Evolutionary conservation across 2,888 invertebrate species (phyloP), one percentile per base, ranked within the genome.

Genomic region (Elmis aenea): DNA sequence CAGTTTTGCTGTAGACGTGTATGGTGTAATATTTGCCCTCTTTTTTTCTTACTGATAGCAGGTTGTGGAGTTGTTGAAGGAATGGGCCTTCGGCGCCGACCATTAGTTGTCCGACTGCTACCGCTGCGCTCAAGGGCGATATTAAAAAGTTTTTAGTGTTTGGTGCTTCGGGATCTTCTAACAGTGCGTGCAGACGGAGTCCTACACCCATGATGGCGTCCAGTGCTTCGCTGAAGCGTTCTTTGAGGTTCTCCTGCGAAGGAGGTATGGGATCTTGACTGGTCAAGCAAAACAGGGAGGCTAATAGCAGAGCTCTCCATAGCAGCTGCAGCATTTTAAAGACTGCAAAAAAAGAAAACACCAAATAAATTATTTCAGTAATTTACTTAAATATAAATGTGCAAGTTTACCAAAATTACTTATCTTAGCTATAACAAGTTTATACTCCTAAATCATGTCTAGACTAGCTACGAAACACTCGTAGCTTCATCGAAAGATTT

Each of bases 81-180:
- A 66, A 58, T 12, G 57, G 48, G 9, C 64, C 64, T 30, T 61
- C 55, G 2, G 68, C 58, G 0, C 67, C 69, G 10, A 69, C 40
- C 51, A 67, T 55, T 26, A 69, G 46, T 47, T 69, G 61, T 0
- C 59, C 64, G 10, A 69, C 50, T 5, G 66, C 52, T 6, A 60
- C 49, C 0, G 67, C 59, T 8, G 65, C 58, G 37, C 68, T 67
- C 10, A 69, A 34, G 0, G 70, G 69, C 1, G 68, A 68, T 3
- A 69, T 54, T 4, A 68, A 42, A 42, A 68, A 64, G 40, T 68
- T 69, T 12, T 49, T 50, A 4, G 33, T 31, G 3, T 24, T 35
- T 4, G 42, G 32, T 1, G 43, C 42, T 3, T 42, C 36, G 2
- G 52, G 46, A n/a, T 54, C 54, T 10, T 54, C 50, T 9, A 64